phyloP scores from a whole-genome alignment of 2,113 vertebrate genomes.

The Cyprinodon tularosa region DNA sequence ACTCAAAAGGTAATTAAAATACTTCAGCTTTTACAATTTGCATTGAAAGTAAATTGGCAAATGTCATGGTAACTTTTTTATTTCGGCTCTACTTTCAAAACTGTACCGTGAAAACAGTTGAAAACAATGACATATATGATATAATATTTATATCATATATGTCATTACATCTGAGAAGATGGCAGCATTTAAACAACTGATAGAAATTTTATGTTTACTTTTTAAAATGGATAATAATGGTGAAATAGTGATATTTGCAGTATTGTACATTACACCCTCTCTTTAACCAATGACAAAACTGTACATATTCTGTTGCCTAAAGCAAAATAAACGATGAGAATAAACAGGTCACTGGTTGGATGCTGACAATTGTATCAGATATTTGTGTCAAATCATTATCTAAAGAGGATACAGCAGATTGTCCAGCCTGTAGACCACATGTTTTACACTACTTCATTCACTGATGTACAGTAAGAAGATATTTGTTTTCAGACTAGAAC shows the following conservation, averaged over 20 bases:
- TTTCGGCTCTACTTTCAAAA: no score
- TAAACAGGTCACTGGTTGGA: constrained; percentile 61
- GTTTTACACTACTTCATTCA: background rate
- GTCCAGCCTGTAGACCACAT: constrained; percentile 1
- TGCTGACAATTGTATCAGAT: constrained; percentile 38
- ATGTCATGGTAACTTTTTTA: no score
- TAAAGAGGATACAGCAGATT: constrained; percentile 34
- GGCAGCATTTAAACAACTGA: background rate
- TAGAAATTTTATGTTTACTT: background rate
- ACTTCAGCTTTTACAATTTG: no score
- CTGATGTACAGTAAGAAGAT: background rate
- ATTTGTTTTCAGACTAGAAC: background rate
- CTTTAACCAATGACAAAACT: background rate
- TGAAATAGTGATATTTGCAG: background rate
- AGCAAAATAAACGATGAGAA: constrained; percentile 39
- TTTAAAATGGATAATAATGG: background rate
- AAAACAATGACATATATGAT: no score
- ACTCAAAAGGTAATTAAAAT: no score
- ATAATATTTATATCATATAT: no score
- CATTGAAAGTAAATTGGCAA: no score
- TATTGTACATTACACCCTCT: background rate
- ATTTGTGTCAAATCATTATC: constrained; percentile 65
- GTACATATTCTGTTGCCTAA: constrained; percentile 1
- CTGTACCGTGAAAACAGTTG: no score
- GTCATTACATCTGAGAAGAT: no score